Evolutionary conservation across 2,113 vertebrate species (phyloP).

Genomic region (Eonycteris spelaea): DNA sequence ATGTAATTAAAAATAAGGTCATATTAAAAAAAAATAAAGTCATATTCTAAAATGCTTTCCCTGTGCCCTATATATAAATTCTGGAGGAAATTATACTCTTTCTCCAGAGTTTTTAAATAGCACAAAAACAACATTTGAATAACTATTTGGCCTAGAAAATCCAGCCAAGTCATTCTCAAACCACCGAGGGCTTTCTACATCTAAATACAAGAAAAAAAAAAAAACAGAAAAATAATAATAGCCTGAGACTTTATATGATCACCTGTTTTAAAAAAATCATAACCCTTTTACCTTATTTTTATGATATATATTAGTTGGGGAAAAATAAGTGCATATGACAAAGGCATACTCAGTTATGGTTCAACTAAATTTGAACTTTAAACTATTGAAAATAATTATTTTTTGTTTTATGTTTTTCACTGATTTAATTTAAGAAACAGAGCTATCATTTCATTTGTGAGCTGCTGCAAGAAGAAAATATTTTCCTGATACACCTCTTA

Average conservation of each 20-base stretch:
- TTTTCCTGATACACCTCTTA: background rate
- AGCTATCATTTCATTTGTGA: background rate
- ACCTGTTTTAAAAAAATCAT: background rate
- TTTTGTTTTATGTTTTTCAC: background rate
- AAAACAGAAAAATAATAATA: background rate
- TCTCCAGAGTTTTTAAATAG: background rate
- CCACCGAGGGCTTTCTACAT: background rate
- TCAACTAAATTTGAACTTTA: conserved; percentile 4
- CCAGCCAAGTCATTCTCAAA: background rate
- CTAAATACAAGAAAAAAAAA: background rate
- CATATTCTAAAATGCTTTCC: background rate
- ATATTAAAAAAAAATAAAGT: background rate
- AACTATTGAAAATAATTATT: background rate
- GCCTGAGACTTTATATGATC: background rate
- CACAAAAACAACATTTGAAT: background rate
- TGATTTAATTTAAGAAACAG: background rate
- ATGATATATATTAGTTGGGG: background rate
- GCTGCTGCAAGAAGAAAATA: background rate
- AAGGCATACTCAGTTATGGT: background rate
- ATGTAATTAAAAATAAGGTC: background rate
- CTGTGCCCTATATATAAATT: background rate
- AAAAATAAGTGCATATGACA: background rate
- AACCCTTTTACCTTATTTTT: background rate
- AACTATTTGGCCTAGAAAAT: background rate
- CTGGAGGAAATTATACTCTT: background rate